Evolutionary conservation across 2,888 invertebrate genomes (phyloP).

Genomic region (Encarsia formosa): DNA sequence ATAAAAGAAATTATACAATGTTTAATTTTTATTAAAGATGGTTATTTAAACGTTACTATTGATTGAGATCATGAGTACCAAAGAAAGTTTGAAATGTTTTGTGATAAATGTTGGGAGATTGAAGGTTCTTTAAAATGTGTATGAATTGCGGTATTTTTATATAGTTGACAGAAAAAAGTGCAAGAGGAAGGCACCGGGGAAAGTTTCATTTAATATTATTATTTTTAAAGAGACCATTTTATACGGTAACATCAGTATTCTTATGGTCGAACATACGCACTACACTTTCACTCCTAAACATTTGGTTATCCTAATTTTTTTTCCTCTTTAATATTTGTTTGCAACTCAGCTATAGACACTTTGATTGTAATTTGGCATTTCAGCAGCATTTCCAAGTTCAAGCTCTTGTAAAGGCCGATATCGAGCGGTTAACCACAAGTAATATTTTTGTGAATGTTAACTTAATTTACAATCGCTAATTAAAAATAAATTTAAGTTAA

Average conservation of each 20-base stretch:
- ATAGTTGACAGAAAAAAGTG: conserved; percentile 15
- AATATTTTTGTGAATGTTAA: no score
- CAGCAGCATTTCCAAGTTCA: conserved; percentile 43
- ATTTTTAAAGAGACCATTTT: no score
- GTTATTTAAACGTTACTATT: no score
- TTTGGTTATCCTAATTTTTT: no score
- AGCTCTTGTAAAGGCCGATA: conserved; percentile 34
- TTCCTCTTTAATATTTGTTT: no score
- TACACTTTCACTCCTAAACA: no score
- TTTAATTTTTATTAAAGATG: no score
- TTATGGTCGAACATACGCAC: no score
- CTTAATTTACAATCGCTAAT: not conserved
- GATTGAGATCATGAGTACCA: no score
- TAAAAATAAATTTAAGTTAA: not conserved
- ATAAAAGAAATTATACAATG: no score
- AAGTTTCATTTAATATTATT: conserved; percentile 20
- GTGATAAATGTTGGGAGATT: not conserved
- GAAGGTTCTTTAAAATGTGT: conserved; percentile 11
- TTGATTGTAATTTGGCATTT: conserved; percentile 46
- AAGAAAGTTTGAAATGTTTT: not conserved
- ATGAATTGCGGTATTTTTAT: not conserved
- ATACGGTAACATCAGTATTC: no score
- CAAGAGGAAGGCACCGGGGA: conserved; percentile 26
- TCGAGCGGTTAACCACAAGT: conserved; percentile 12
- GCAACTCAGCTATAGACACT: conserved; percentile 41